phyloP scores from a whole-genome alignment of 2,113 vertebrate species.

The Balaeniceps rex region DNA sequence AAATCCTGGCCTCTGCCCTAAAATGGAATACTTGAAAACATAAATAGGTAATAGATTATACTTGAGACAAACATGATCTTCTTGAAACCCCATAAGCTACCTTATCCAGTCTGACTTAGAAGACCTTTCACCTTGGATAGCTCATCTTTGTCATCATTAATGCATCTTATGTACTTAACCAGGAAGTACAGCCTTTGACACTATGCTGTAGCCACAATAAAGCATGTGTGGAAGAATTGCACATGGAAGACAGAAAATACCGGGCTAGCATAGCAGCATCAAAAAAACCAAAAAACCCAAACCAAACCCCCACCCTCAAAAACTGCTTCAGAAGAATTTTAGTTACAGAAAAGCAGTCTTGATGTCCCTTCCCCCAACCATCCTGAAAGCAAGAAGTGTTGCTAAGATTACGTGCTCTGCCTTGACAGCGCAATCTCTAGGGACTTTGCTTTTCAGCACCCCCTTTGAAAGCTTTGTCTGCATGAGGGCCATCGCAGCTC shows the following conservation, averaged over 20 bases:
- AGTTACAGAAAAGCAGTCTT: background rate
- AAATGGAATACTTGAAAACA: background rate
- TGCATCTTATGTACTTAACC: slow-evolving; percentile 47
- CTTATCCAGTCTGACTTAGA: slow-evolving; percentile 56
- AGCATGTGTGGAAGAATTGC: background rate
- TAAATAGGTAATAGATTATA: slow-evolving; percentile 63
- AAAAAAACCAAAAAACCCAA: background rate
- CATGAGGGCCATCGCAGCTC: slow-evolving; percentile 83
- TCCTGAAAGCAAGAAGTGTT: slow-evolving; percentile 53
- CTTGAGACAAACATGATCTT: slow-evolving; percentile 43
- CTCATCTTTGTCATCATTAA: slow-evolving; percentile 54
- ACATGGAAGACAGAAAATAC: background rate
- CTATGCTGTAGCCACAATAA: background rate
- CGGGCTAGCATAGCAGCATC: background rate
- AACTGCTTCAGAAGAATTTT: background rate
- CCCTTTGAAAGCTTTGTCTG: slow-evolving; percentile 91
- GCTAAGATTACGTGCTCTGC: slow-evolving; percentile 72
- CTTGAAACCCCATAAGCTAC: slow-evolving; percentile 24
- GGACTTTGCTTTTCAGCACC: slow-evolving; percentile 88
- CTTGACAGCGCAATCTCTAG: slow-evolving; percentile 66
- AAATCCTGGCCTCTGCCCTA: background rate
- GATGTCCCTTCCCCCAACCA: slow-evolving; percentile 12
- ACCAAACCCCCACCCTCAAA: background rate
- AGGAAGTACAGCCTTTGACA: slow-evolving; percentile 47
- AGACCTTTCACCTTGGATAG: slow-evolving; percentile 53